Percentiles rank a stretch among this genome's conserved stretches.
Conservation (phyloP, 2,888 invertebrate genomes). For the Monopis laevigella region DNA sequence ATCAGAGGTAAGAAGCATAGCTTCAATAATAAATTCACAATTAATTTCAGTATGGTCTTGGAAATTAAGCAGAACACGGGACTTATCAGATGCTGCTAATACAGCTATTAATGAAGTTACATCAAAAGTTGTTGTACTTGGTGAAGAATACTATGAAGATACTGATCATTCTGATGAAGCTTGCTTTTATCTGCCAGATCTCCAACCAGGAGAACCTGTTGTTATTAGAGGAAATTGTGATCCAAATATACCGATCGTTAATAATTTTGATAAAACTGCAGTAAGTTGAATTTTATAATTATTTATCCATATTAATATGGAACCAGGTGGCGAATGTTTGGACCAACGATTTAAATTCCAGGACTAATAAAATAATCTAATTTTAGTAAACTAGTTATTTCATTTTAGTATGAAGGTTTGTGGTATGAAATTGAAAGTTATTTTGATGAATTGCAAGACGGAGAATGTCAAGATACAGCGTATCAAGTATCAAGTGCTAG, state of each 20-base stretch:
- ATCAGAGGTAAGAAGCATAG: too few relatives aligned
- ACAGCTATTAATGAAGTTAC: constrained; percentile 30
- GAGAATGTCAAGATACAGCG: constrained; percentile 68
- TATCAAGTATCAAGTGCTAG: too few relatives aligned
- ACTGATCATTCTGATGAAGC: constrained; percentile 36
- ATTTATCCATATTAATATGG: too few relatives aligned
- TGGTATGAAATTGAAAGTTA: constrained; percentile 74
- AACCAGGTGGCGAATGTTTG: too few relatives aligned
- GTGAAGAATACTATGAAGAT: constrained; percentile 33
- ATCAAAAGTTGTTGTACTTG: constrained; percentile 28
- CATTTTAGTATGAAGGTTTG: constrained; percentile 51
- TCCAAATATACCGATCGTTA: constrained; percentile 29
- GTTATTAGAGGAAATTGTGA: constrained; percentile 42
- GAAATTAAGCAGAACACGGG: constrained; percentile 40
- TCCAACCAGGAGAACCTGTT: constrained; percentile 33
- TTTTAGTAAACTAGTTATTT: neutral
- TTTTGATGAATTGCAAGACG: constrained; percentile 64
- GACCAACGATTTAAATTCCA: too few relatives aligned
- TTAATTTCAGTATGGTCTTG: constrained; percentile 43
- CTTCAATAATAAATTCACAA: neutral
- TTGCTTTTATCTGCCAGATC: constrained; percentile 42
- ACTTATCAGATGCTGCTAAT: constrained; percentile 23
- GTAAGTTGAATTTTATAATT: neutral
- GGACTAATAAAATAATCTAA: neutral
- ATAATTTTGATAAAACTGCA: constrained; percentile 28